Conservation (phyloP, 2,113 vertebrate species). For the Budorcas taxicolor region DNA sequence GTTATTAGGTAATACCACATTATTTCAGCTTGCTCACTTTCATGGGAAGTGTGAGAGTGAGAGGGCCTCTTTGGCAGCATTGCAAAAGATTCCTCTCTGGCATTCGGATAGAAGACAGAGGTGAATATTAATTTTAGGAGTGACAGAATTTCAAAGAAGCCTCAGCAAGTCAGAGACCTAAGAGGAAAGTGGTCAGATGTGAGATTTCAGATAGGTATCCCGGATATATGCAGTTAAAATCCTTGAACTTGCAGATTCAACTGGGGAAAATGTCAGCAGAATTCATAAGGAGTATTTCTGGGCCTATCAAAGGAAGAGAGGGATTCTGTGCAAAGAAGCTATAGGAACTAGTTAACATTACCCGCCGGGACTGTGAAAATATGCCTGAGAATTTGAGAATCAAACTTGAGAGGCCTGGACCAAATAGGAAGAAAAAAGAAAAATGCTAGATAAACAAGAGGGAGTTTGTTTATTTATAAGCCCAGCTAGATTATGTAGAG, state of each 20-base stretch:
- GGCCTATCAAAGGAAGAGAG: background rate
- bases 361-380: background rate
- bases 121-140: slow-evolving; percentile 21
- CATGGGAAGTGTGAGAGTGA: background rate
- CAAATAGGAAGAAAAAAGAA: background rate
- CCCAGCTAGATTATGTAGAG: background rate
- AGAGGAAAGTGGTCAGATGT: background rate
- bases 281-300: background rate
- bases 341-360: background rate
- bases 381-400: background rate
- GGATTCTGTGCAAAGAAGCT: background rate
- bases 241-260: background rate
- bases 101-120: background rate
- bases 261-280: background rate
- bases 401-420: background rate
- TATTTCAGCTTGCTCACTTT: slow-evolving; percentile 19
- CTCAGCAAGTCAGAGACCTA: background rate
- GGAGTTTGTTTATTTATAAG: background rate
- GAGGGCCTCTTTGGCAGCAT: background rate
- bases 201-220: background rate
- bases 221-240: background rate
- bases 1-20: background rate
- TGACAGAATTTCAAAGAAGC: background rate
- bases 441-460: background rate
- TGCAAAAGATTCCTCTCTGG: background rate